Evolutionary conservation across 1,140 invertebrate species (phyloP).

Genomic region (Homarus americanus): DNA sequence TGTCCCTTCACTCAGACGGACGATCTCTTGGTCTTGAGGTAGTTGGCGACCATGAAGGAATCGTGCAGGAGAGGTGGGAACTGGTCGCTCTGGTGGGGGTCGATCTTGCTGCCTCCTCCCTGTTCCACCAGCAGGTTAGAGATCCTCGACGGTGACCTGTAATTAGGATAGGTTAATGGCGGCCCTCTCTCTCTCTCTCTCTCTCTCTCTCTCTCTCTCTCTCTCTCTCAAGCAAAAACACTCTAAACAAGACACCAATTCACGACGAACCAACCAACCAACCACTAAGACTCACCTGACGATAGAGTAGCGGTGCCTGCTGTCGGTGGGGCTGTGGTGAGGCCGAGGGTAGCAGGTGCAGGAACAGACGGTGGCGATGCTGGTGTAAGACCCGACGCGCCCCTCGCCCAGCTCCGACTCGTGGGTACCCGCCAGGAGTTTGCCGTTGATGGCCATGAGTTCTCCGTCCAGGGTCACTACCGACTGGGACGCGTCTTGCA

Average conservation of each 20-base stretch:
- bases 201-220: background rate
- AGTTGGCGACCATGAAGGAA: conserved; percentile 66
- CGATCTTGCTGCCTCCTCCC: conserved; percentile 17
- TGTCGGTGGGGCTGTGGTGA: conserved; percentile 65
- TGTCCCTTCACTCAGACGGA: conserved; percentile 44
- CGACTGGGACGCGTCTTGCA: conserved; percentile 85
- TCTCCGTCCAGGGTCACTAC: conserved; percentile 93
- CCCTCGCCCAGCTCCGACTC: conserved; percentile 1
- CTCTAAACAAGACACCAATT: no score
- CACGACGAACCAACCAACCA: no score
- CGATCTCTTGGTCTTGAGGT: conserved; percentile 63
- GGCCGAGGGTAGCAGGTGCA: conserved; percentile 75
- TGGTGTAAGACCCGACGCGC: conserved; percentile 57
- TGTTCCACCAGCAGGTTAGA: conserved; percentile 55
- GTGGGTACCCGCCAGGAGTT: conserved; percentile 81
- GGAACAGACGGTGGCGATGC: conserved; percentile 75
- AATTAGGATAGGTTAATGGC: background rate
- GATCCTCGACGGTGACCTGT: conserved; percentile 56
- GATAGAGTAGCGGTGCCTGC: conserved; percentile 45
- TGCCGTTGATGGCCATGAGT: conserved; percentile 94
- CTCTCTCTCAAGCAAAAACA: background rate
- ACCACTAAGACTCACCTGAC: conserved; percentile 39
- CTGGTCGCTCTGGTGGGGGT: conserved; percentile 33
- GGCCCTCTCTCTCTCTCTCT: background rate
- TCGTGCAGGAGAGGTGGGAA: conserved; percentile 64